Percentiles rank a stretch among this genome's conserved stretches.
These are phyloP conservation scores for Ormyrus labotus DNA, from an alignment of 2,888 invertebrate genomes.

Conservation along the genomic window DNA sequence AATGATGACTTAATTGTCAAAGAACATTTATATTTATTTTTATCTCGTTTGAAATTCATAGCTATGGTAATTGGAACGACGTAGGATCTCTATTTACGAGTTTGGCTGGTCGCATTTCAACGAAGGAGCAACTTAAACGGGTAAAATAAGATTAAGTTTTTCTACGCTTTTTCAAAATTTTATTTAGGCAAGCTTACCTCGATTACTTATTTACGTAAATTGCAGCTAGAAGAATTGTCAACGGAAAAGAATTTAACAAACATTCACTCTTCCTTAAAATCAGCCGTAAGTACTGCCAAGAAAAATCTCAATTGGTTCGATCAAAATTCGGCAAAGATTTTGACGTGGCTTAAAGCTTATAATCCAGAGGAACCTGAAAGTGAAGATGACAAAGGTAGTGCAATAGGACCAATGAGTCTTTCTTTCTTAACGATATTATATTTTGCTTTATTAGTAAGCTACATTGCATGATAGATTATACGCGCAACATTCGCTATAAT, in stretches of 20 bases:
- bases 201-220: slow-evolving; percentile 17
- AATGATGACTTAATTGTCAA: no score
- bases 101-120: slow-evolving; percentile 61
- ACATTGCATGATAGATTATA: no score
- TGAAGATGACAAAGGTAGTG: background rate
- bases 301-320: slow-evolving; percentile 56
- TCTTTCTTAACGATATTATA: no score
- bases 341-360: slow-evolving; percentile 50
- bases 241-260: background rate
- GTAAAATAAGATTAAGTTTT: slow-evolving; percentile 56
- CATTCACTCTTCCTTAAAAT: slow-evolving; percentile 8
- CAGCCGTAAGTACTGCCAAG: slow-evolving; percentile 50
- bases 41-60: slow-evolving; percentile 41
- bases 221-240: slow-evolving; percentile 59
- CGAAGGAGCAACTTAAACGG: slow-evolving; percentile 55
- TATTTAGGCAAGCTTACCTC: background rate
- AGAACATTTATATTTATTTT: no score
- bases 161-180: background rate
- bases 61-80: slow-evolving; percentile 63
- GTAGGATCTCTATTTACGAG: slow-evolving; percentile 61
- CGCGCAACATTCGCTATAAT: background rate
- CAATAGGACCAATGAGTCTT: background rate
- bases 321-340: slow-evolving; percentile 35
- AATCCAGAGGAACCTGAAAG: background rate
- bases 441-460: no score